Conservation (phyloP, 2,888 invertebrate species). For the Pseudeuparius sepicola region DNA sequence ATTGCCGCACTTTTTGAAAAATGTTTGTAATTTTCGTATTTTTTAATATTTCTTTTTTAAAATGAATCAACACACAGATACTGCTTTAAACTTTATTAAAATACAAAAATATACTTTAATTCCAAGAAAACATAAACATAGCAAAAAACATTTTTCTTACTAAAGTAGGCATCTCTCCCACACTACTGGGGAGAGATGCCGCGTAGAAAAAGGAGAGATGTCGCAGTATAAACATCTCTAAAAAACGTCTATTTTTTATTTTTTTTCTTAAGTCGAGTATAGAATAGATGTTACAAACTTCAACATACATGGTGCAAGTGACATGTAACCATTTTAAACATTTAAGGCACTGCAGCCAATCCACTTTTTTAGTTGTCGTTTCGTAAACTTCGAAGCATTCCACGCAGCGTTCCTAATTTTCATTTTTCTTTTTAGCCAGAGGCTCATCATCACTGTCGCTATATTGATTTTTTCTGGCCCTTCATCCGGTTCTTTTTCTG, state of each 20-base stretch:
- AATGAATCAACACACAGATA: slow-evolving; percentile 9
- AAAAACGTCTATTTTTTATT: slow-evolving; percentile 8
- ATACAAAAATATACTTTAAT: slow-evolving; percentile 8
- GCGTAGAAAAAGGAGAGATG: slow-evolving; percentile 11
- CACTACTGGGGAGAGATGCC: slow-evolving; percentile 11
- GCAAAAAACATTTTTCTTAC: slow-evolving; percentile 5
- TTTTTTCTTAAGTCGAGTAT: slow-evolving; percentile 4
- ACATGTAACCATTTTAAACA: slow-evolving; percentile 8
- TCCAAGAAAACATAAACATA: slow-evolving; percentile 10
- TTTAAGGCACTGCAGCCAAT: slow-evolving; percentile 12
- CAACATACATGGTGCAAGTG: slow-evolving; percentile 12
- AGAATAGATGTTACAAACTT: slow-evolving; percentile 13
- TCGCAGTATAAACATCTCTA: slow-evolving; percentile 8
- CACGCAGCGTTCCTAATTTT: slow-evolving; percentile 12
- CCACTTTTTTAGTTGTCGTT: slow-evolving; percentile 13
- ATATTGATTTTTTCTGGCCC: slow-evolving; percentile 6
- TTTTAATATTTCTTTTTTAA: slow-evolving; percentile 4
- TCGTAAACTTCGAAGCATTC: slow-evolving; percentile 11
- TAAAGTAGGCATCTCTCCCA: slow-evolving; percentile 11
- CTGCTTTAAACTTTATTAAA: slow-evolving; percentile 9
- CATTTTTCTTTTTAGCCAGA: slow-evolving; percentile 10
- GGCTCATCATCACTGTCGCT: slow-evolving; percentile 14
- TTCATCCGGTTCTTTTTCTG: slow-evolving; percentile 6
- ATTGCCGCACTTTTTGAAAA: slow-evolving; percentile 9
- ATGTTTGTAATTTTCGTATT: slow-evolving; percentile 9